Evolutionary conservation across 1,140 invertebrate genomes (phyloP).

Genomic region (Wiebesia pumilae): DNA sequence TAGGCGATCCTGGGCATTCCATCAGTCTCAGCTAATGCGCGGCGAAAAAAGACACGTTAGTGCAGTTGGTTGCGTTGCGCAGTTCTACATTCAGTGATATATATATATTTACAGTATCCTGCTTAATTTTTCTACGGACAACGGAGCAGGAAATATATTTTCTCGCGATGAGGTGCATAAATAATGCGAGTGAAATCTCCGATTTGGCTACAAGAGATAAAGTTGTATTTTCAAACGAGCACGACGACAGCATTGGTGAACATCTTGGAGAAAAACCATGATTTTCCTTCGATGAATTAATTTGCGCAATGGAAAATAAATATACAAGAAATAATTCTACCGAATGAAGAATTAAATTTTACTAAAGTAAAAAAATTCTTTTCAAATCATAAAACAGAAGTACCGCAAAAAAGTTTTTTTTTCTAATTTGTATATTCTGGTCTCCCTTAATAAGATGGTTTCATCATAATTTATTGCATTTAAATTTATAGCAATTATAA

Average conservation of each 20-base stretch:
- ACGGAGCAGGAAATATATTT: not conserved
- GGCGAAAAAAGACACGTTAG: slow-evolving; percentile 20
- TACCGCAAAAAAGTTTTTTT: not conserved
- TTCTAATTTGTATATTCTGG: not conserved
- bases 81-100: slow-evolving; percentile 55
- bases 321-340: not conserved
- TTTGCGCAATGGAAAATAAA: not conserved
- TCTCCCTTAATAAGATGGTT: not conserved
- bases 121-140: not conserved
- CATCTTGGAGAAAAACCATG: not conserved
- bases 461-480: not conserved
- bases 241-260: not conserved
- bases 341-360: not conserved
- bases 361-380: not conserved
- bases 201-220: not conserved
- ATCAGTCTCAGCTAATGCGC: not conserved
- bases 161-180: not conserved
- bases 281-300: not conserved
- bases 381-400: not conserved
- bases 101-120: slow-evolving; percentile 31
- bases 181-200: not conserved
- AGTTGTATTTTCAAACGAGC: not conserved
- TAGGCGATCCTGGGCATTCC: slow-evolving; percentile 53
- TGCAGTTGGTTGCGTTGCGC: not conserved
- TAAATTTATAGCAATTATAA: not conserved